These are phyloP conservation scores for Phyllotreta striolata DNA, from an alignment of 2,888 invertebrate species.

Conservation along the genomic window DNA sequence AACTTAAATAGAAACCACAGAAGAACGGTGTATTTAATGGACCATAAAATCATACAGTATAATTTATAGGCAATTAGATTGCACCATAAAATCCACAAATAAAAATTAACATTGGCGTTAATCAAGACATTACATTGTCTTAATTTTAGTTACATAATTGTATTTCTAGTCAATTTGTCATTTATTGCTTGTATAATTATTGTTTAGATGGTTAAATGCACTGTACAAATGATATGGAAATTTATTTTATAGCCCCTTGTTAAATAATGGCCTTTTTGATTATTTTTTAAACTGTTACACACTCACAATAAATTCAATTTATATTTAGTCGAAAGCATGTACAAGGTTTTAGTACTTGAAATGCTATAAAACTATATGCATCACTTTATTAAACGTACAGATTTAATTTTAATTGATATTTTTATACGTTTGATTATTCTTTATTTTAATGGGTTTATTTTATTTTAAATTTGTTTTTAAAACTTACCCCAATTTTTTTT, in stretches of 20 bases:
- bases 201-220: constrained; percentile 6
- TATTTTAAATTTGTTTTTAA: too few relatives aligned
- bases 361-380: too few relatives aligned
- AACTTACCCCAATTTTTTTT: too few relatives aligned
- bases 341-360: neutral
- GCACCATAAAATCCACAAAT: constrained; percentile 15
- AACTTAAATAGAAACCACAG: constrained; percentile 21
- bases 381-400: too few relatives aligned
- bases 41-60: constrained; percentile 26
- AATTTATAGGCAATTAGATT: constrained; percentile 27
- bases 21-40: constrained; percentile 29
- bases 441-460: too few relatives aligned
- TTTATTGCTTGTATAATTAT: constrained; percentile 7
- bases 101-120: constrained; percentile 21
- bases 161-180: constrained; percentile 7
- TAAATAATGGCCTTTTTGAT: too few relatives aligned
- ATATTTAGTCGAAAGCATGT: neutral
- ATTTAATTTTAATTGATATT: too few relatives aligned
- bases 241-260: constrained; percentile 2
- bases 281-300: too few relatives aligned
- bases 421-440: too few relatives aligned
- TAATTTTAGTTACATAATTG: constrained; percentile 20
- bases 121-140: constrained; percentile 25
- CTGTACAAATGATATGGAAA: neutral
- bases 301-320: too few relatives aligned